These are phyloP conservation scores for Brachypteracias leptosomus DNA, from an alignment of 2,113 vertebrate species.

Conservation along the genomic window DNA sequence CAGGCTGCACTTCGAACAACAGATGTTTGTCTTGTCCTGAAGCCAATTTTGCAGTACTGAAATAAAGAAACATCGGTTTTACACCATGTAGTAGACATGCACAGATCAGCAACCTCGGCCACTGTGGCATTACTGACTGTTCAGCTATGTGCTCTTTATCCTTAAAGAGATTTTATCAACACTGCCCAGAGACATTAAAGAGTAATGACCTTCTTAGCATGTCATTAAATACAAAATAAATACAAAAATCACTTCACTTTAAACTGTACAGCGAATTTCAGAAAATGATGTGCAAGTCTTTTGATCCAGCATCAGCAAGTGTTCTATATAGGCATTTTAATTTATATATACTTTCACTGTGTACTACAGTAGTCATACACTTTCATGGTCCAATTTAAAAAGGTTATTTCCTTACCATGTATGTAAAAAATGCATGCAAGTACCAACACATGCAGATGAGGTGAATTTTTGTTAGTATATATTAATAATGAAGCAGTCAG, in stretches of 20 bases:
- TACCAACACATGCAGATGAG: background rate
- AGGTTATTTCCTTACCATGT: background rate
- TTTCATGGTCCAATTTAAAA: background rate
- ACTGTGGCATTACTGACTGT: background rate
- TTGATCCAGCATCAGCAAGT: background rate
- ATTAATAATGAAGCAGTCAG: background rate
- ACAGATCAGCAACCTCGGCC: background rate
- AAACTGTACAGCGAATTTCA: background rate
- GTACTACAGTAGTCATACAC: background rate
- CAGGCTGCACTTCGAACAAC: constrained; percentile 94
- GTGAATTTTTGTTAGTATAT: background rate
- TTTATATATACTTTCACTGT: background rate
- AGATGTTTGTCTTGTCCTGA: constrained; percentile 94
- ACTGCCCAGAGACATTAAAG: background rate
- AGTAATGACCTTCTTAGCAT: background rate
- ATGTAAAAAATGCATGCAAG: background rate
- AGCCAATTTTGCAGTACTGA: constrained; percentile 88
- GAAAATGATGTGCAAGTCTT: background rate
- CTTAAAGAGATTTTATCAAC: background rate
- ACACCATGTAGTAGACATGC: background rate
- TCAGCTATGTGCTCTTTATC: background rate
- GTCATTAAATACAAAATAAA: background rate
- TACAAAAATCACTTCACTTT: background rate
- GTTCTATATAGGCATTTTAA: background rate
- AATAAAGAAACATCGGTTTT: constrained; percentile 32